These are phyloP conservation scores for Xenopus petersii DNA, from an alignment of 2,797 vertebrate species.

Conservation along the genomic window DNA sequence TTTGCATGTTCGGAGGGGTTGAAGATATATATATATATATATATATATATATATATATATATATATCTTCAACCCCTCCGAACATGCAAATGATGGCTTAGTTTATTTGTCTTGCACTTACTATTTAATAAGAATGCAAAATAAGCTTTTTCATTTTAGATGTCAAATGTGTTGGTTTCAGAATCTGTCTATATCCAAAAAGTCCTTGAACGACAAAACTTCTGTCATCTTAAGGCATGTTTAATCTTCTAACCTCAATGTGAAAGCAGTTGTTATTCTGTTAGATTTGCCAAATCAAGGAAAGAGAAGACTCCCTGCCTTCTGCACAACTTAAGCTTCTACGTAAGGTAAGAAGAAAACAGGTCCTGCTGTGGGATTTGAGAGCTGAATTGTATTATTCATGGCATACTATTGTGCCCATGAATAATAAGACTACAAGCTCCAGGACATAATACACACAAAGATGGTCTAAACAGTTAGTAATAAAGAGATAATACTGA, in stretches of 20 bases:
- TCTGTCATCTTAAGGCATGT: background rate
- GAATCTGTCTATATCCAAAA: background rate
- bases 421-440: slow-evolving; percentile 24
- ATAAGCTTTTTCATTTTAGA: too few relatives aligned
- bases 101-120: too few relatives aligned
- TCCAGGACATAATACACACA: slow-evolving; percentile 6
- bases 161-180: too few relatives aligned
- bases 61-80: too few relatives aligned
- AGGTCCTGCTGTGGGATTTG: slow-evolving; percentile 1
- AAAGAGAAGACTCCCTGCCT: slow-evolving; percentile 4
- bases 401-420: slow-evolving; percentile 5
- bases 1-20: too few relatives aligned
- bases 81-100: too few relatives aligned
- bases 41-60: too few relatives aligned
- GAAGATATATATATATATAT: too few relatives aligned
- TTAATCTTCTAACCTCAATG: background rate
- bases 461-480: background rate
- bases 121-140: too few relatives aligned
- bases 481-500: background rate
- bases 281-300: slow-evolving; percentile 6
- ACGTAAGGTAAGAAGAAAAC: background rate
- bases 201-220: too few relatives aligned
- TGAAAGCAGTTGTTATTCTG: slow-evolving; percentile 16
- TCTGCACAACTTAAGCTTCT: slow-evolving; percentile 4
- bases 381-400: slow-evolving; percentile 21